Evolutionary conservation across 2,797 vertebrate genomes (phyloP), one percentile per base, ranked within the genome.

Genomic region (Sparus aurata): DNA sequence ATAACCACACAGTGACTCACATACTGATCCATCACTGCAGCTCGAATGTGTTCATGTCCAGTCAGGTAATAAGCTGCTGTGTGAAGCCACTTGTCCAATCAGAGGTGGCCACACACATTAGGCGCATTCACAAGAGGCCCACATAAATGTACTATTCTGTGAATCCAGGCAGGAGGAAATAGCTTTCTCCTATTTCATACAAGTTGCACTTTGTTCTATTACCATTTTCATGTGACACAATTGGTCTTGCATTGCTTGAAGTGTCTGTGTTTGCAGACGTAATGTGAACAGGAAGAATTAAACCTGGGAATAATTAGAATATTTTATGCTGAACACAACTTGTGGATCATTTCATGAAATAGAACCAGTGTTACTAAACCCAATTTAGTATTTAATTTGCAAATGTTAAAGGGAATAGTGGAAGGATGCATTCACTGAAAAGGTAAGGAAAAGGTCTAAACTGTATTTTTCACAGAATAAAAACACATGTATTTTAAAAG

Each of bases 31-130:
- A 18, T 30, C 5, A 8, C 22, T 25, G 61, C 59, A 50, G 78
- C 52, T 49, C 5, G 10, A 23, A 47, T 58, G 34, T 62, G 53
- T 52, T 60, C 15, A 13, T 71, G 47, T 69, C 58, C 63, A 54
- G 3, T 66, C 74, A 73, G 22, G 45, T 52, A 43, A 3, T 43
- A 43, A 8, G 25, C 16, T 20, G 18, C 18, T 23, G 49, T 68
- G 12, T 61, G 47, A 64, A 61, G 4, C 2, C 52, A 54, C 45
- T 13, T 30, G 30, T 18, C 22, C 20, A n/a, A 20, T 30, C 54
- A 30, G 46, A 49, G 50, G 34, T 73, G 69, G 7, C 6, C n/a
- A 3, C 16, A 49, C 23, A 54, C 18, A 18, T 30, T 9, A 61
- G 52, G 43, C 30, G 55, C 55, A 34, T n/a, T 15, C 13, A 12